phyloP scores from a whole-genome alignment of 2,888 invertebrate genomes.

The Ernsta delagoae region DNA sequence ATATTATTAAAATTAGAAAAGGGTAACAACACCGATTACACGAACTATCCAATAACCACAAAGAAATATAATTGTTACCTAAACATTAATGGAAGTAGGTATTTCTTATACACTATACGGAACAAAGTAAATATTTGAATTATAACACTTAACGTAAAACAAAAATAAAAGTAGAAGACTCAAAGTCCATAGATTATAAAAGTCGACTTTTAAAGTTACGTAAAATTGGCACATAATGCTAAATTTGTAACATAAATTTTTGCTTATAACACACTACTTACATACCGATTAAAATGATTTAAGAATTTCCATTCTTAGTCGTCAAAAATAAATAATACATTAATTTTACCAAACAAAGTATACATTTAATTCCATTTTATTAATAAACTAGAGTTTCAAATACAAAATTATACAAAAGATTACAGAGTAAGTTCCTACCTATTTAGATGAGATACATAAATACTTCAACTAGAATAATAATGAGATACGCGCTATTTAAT shows the following conservation, averaged over 20 bases:
- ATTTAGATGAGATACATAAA: slow-evolving; percentile 1
- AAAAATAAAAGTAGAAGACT: slow-evolving; percentile 16
- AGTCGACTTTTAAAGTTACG: slow-evolving; percentile 39
- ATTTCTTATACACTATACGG: slow-evolving; percentile 32
- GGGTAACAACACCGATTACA: slow-evolving; percentile 32
- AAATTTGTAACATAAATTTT: slow-evolving; percentile 34
- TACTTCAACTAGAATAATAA: slow-evolving; percentile 2
- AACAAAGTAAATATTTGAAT: slow-evolving; percentile 35
- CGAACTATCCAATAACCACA: slow-evolving; percentile 21
- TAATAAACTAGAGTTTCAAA: not conserved
- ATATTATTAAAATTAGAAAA: slow-evolving; percentile 33
- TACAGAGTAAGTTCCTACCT: not conserved
- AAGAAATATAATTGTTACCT: slow-evolving; percentile 34
- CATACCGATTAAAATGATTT: too few relatives aligned
- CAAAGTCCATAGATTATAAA: slow-evolving; percentile 17
- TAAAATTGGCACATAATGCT: slow-evolving; percentile 53
- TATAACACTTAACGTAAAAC: slow-evolving; percentile 33
- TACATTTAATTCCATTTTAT: not conserved
- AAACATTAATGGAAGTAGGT: slow-evolving; percentile 34
- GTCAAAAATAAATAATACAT: not conserved
- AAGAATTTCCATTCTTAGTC: too few relatives aligned
- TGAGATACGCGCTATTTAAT: slow-evolving; percentile 13
- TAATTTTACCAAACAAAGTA: too few relatives aligned
- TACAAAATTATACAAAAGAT: not conserved
- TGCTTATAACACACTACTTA: too few relatives aligned